Conservation (phyloP, 2,797 vertebrate species). For the Hippoglossus hippoglossus region DNA sequence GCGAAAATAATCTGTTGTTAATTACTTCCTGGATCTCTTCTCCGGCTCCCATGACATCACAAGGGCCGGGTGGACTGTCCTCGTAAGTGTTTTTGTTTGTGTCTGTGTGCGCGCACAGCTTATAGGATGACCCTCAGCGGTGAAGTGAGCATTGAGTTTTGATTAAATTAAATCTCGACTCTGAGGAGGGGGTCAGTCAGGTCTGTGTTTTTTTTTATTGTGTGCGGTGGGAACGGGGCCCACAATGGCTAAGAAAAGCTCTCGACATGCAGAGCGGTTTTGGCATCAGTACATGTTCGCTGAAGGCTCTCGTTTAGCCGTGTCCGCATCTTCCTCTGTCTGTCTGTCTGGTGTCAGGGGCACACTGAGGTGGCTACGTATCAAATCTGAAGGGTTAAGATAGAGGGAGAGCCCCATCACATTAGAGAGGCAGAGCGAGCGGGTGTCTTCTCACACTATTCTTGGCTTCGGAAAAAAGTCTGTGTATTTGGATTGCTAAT, state of each 20-base stretch:
- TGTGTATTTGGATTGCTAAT: constrained; percentile 73
- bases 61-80: constrained; percentile 46
- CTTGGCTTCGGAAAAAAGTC: constrained; percentile 74
- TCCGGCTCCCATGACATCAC: constrained; percentile 69
- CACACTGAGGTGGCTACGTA: constrained; percentile 46
- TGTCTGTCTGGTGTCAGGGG: constrained; percentile 50
- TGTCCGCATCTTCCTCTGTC: constrained; percentile 36
- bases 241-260: constrained; percentile 65
- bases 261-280: constrained; percentile 67
- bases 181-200: constrained; percentile 55
- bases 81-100: constrained; percentile 58
- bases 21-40: constrained; percentile 68
- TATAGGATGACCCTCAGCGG: constrained; percentile 53
- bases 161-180: constrained; percentile 71
- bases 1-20: constrained; percentile 73
- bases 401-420: constrained; percentile 61
- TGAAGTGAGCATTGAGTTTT: constrained; percentile 64
- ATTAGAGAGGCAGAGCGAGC: constrained; percentile 60
- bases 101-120: constrained; percentile 41
- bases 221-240: constrained; percentile 71
- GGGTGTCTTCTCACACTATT: constrained; percentile 72
- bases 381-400: constrained; percentile 62
- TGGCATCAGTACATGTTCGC: constrained; percentile 59
- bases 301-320: constrained; percentile 50
- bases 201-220: constrained; percentile 64